A percentile compares a stretch with the other conserved stretches of the same genome.
Conservation (phyloP, 2,113 vertebrate genomes). For the Cynopterus brachyotis region DNA sequence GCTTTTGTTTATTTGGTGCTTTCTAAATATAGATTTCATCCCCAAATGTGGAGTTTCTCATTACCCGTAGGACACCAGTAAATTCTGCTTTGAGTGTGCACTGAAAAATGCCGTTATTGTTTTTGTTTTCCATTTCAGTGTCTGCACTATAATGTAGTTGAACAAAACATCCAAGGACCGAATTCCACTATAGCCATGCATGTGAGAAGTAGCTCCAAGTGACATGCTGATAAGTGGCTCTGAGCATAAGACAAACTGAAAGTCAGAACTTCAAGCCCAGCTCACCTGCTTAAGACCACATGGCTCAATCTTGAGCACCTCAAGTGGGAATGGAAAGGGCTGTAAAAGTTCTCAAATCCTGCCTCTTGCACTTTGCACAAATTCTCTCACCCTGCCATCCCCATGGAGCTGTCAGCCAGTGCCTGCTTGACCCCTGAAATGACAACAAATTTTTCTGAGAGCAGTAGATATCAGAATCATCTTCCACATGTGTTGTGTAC, state of each 20-base stretch:
- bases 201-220: neutral
- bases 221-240: neutral
- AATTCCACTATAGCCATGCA: fast-evolving
- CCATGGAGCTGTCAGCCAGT: neutral
- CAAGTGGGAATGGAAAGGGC: neutral
- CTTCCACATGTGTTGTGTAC: neutral
- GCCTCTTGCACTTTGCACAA: neutral
- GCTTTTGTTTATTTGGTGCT: slow-evolving; percentile 6
- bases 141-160: fast-evolving
- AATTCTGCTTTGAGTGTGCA: neutral
- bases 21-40: slow-evolving; percentile 11
- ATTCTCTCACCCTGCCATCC: too few relatives aligned
- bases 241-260: neutral
- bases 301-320: fast-evolving
- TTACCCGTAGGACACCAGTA: neutral
- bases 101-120: fast-evolving
- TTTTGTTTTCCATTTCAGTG: neutral
- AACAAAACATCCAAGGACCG: neutral
- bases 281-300: fast-evolving
- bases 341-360: neutral
- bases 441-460: neutral
- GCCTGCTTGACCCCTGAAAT: neutral
- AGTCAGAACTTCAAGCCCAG: neutral
- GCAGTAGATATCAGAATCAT: neutral
- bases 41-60: neutral